phyloP scores from a whole-genome alignment of 2,888 invertebrate genomes.

The Cantharis rustica region DNA sequence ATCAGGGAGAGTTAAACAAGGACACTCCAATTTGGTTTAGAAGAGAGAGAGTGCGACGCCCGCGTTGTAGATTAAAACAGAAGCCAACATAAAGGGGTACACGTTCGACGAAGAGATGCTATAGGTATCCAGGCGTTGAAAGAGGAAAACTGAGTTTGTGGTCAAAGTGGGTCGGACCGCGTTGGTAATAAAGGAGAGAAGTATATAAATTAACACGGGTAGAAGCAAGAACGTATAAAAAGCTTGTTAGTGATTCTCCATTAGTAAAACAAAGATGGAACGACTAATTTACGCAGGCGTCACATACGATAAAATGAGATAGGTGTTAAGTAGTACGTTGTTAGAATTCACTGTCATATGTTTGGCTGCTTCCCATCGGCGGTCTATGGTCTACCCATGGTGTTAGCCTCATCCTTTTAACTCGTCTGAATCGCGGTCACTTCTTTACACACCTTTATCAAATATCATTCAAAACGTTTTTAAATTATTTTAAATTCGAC shows the following conservation, averaged over 20 bases:
- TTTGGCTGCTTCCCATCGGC: conserved; percentile 50
- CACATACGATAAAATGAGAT: conserved; percentile 50
- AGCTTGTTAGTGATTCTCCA: conserved; percentile 65
- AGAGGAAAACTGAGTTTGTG: conserved; percentile 69
- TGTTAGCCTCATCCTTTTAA: conserved; percentile 40
- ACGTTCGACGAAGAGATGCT: conserved; percentile 51
- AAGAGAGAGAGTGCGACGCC: conserved; percentile 45
- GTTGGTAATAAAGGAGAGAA: conserved; percentile 70
- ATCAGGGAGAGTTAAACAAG: conserved; percentile 49
- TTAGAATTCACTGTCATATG: conserved; percentile 46
- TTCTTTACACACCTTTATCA: conserved; percentile 32
- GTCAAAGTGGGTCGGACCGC: conserved; percentile 72
- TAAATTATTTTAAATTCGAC: conserved; percentile 15
- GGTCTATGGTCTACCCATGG: conserved; percentile 50
- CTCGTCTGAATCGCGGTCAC: conserved; percentile 37
- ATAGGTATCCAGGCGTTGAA: conserved; percentile 58
- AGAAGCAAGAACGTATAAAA: conserved; percentile 50
- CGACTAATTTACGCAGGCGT: conserved; percentile 54
- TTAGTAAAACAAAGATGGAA: conserved; percentile 57
- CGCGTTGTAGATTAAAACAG: conserved; percentile 55
- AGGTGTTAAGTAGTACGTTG: conserved; percentile 35
- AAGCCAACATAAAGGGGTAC: conserved; percentile 56
- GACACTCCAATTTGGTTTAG: conserved; percentile 29
- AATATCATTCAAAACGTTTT: conserved; percentile 22
- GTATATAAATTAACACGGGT: conserved; percentile 65